A percentile compares a stretch with the other conserved stretches of the same genome.
Conservation (phyloP, 1,140 invertebrate genomes). For the Wiebesia pumilae region DNA sequence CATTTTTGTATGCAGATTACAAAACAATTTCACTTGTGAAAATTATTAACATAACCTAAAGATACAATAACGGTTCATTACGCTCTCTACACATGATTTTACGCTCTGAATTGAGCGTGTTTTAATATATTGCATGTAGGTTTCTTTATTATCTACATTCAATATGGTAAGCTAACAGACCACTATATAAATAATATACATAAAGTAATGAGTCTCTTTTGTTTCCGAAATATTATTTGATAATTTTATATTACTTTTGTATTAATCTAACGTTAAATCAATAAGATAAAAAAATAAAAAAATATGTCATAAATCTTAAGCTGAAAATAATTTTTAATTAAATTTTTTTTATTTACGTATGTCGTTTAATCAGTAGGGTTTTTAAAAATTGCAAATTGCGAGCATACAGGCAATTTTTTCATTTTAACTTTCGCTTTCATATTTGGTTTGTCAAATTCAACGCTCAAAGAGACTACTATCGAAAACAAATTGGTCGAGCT, state of each 20-base stretch:
- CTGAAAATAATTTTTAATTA: not conserved
- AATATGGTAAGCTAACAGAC: not conserved
- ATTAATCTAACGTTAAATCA: no score
- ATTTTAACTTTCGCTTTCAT: not conserved
- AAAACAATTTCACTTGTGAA: no score
- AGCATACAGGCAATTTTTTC: not conserved
- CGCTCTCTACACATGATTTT: no score
- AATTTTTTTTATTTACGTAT: not conserved
- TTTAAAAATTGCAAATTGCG: not conserved
- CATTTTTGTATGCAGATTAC: no score
- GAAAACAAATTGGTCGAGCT: not conserved
- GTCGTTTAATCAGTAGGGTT: not conserved
- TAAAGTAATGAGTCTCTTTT: no score
- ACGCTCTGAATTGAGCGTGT: not conserved
- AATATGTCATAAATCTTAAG: no score
- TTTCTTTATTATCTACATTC: not conserved
- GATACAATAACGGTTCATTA: no score
- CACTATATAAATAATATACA: no score
- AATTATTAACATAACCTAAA: no score
- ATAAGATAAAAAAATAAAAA: no score
- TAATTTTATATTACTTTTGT: no score
- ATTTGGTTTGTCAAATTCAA: not conserved
- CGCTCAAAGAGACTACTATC: not conserved
- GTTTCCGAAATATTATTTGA: no score
- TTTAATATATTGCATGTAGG: not conserved